Evolutionary conservation across 2,113 vertebrate genomes (phyloP).

Genomic region (Bubalus kerabau): DNA sequence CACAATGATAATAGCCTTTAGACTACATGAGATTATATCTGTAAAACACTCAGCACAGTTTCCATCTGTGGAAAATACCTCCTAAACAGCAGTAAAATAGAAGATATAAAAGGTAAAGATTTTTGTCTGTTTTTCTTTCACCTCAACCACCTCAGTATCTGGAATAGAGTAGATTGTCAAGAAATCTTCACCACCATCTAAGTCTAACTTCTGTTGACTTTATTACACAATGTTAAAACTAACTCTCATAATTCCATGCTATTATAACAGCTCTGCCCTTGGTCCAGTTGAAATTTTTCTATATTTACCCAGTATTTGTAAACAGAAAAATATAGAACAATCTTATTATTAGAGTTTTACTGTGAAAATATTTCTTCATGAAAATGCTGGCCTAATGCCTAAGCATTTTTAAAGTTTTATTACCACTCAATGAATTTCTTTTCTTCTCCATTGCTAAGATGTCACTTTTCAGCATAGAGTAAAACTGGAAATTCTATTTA

Average conservation of each 20-base stretch:
- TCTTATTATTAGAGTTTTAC: not conserved
- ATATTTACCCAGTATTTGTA: not conserved
- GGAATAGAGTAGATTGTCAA: not conserved
- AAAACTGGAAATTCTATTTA: constrained; percentile 3
- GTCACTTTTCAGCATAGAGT: not conserved
- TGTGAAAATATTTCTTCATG: not conserved
- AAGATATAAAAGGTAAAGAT: not conserved
- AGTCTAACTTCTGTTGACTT: not conserved
- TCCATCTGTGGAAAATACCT: not conserved
- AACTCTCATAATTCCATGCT: not conserved
- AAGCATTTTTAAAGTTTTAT: not conserved
- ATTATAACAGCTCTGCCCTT: not conserved
- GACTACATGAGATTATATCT: not conserved
- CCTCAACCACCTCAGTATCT: not conserved
- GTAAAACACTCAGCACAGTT: not conserved
- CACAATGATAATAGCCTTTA: not conserved
- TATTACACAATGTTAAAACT: not conserved
- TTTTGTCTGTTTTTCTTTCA: not conserved
- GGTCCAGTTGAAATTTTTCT: not conserved
- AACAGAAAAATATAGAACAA: not conserved
- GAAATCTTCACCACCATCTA: not conserved
- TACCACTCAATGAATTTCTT: not conserved
- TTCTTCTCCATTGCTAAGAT: not conserved
- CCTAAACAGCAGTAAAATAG: not conserved
- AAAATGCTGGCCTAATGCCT: not conserved